These are phyloP conservation scores for Rotaria macrura DNA, from an alignment of 2,888 invertebrate species.

Conservation along the genomic window DNA sequence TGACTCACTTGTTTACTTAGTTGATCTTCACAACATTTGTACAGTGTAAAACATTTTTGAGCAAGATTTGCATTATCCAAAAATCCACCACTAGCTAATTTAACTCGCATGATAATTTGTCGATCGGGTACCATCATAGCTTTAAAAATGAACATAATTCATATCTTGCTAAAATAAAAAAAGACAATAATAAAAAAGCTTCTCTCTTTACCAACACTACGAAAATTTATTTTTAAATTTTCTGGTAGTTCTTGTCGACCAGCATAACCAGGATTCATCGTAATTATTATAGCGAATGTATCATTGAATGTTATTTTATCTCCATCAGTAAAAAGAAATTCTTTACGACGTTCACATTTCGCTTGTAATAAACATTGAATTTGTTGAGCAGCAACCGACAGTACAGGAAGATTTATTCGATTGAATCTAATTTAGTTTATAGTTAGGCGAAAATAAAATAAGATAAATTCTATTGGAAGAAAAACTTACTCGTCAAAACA, in stretches of 20 bases:
- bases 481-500: slow-evolving; percentile 88
- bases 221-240: slow-evolving; percentile 74
- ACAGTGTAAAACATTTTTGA: slow-evolving; percentile 73
- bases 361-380: slow-evolving; percentile 63
- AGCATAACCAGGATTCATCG: slow-evolving; percentile 73
- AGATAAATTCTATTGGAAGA: too few species aligned
- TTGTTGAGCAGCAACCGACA: slow-evolving; percentile 84
- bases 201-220: slow-evolving; percentile 50
- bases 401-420: slow-evolving; percentile 73
- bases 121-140: slow-evolving; percentile 89
- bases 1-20: slow-evolving; percentile 67
- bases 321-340: slow-evolving; percentile 63
- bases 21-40: slow-evolving; percentile 78
- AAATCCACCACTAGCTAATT: slow-evolving; percentile 76
- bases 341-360: slow-evolving; percentile 53
- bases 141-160: too few species aligned
- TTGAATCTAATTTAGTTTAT: slow-evolving; percentile 55
- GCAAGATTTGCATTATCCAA: slow-evolving; percentile 69
- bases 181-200: too few species aligned
- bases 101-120: slow-evolving; percentile 79
- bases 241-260: slow-evolving; percentile 80
- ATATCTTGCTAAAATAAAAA: too few species aligned
- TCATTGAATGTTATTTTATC: slow-evolving; percentile 68
- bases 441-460: too few species aligned
- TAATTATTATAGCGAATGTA: slow-evolving; percentile 66